These are phyloP conservation scores for Cyclura pinguis DNA, from an alignment of 2,797 vertebrate genomes.

Conservation along the genomic window DNA sequence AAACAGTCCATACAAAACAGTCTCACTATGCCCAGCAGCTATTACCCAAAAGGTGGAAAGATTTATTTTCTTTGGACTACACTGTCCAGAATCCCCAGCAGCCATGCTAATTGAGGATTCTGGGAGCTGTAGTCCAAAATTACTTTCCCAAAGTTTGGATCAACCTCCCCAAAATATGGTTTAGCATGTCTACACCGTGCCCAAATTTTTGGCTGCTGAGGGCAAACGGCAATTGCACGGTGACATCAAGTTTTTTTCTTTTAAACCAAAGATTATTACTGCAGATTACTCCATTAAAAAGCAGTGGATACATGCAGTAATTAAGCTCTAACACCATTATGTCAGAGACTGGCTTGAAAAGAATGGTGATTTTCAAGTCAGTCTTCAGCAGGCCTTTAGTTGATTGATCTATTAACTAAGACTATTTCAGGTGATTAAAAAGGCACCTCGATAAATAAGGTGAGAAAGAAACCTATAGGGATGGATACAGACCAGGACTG, in stretches of 20 bases:
- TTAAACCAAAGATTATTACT: neutral
- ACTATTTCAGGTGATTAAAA: neutral
- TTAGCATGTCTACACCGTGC: neutral
- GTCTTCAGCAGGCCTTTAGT: neutral
- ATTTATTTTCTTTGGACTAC: neutral
- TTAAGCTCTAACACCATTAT: neutral
- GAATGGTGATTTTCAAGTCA: neutral
- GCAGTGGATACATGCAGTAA: neutral
- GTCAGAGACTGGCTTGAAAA: neutral
- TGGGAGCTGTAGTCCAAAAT: no score
- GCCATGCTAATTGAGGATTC: no score
- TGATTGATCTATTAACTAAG: neutral
- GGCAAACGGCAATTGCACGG: neutral
- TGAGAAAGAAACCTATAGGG: no score
- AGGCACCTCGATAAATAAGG: neutral
- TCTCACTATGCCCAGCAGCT: slow-evolving; percentile 9
- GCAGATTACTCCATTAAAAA: neutral
- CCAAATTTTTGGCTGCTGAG: slow-evolving; percentile 14
- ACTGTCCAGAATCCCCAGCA: neutral
- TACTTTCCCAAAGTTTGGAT: no score
- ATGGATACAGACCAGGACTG: neutral
- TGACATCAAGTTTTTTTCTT: neutral
- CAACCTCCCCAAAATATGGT: neutral
- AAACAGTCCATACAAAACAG: neutral
- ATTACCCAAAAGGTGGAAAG: neutral